Evolutionary conservation across 2,113 vertebrate species (phyloP).

Genomic region (Panthera tigris): DNA sequence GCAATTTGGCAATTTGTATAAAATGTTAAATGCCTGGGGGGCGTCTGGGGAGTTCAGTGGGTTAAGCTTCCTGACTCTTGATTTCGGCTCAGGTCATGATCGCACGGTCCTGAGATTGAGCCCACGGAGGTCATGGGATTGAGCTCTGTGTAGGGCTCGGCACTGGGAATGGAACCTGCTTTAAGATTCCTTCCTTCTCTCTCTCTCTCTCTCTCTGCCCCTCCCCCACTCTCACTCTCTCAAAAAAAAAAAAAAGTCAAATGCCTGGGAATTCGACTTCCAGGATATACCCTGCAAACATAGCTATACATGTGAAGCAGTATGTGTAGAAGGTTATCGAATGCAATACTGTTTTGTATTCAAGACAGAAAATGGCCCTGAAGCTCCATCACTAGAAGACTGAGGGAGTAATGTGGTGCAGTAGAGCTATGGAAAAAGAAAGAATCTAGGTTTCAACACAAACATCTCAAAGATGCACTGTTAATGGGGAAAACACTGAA

Average conservation of each 20-base stretch:
- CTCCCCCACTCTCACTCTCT: too few species aligned
- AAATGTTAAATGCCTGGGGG: not conserved
- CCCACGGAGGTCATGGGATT: too few species aligned
- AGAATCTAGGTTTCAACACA: not conserved
- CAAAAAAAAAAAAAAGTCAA: too few species aligned
- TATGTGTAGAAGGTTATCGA: not conserved
- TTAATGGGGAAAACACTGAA: not conserved
- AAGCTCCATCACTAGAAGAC: not conserved
- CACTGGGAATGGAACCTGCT: too few species aligned
- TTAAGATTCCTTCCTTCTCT: too few species aligned
- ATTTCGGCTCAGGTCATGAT: too few species aligned
- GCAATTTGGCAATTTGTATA: not conserved
- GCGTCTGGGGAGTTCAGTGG: too few species aligned
- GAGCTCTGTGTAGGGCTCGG: too few species aligned
- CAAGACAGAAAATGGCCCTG: not conserved
- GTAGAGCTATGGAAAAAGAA: not conserved
- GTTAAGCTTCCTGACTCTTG: too few species aligned
- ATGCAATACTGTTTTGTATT: not conserved
- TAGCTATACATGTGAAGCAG: not conserved
- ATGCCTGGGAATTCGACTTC: not conserved
- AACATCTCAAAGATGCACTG: not conserved
- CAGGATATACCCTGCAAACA: not conserved
- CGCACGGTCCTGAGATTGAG: too few species aligned
- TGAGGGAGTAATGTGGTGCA: not conserved
- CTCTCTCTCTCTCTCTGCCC: too few species aligned